Percentiles rank a stretch among this genome's conserved stretches.
These are phyloP conservation scores for Varecia variegata DNA, from an alignment of 2,797 vertebrate genomes.

Conservation along the genomic window DNA sequence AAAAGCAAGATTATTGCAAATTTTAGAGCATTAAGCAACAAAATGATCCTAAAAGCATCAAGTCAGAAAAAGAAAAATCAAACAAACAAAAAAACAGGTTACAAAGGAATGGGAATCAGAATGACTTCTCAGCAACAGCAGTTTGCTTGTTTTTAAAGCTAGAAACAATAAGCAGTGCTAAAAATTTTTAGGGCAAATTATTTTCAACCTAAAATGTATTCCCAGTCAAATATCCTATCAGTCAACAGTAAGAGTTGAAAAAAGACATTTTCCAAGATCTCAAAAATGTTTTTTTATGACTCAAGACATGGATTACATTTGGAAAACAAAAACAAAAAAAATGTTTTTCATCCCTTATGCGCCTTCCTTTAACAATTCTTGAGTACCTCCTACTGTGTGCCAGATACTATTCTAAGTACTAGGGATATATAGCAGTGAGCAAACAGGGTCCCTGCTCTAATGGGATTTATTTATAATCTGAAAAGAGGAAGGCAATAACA, in stretches of 20 bases:
- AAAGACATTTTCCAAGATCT: not conserved
- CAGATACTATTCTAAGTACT: not conserved
- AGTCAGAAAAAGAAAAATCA: not conserved
- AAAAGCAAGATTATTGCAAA: constrained; percentile 12
- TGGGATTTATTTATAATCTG: not conserved
- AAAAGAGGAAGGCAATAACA: not conserved
- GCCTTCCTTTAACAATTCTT: not conserved
- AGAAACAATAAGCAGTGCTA: not conserved
- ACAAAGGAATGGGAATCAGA: not conserved
- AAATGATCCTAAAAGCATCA: not conserved
- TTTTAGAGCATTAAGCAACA: not conserved
- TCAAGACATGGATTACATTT: no score
- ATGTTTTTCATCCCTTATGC: not conserved
- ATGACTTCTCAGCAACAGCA: not conserved
- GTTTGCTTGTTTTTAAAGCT: not conserved
- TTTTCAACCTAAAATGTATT: not conserved
- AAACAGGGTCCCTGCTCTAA: not conserved
- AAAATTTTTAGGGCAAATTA: not conserved
- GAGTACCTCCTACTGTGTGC: not conserved
- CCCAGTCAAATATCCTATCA: not conserved
- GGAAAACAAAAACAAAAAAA: no score
- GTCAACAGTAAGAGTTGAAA: not conserved
- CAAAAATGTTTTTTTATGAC: not conserved
- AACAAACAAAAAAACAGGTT: not conserved
- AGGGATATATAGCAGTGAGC: not conserved